Evolutionary conservation across 2,888 invertebrate species (phyloP), one percentile per base, ranked within the genome.

Genomic region (Drosophila differens): DNA sequence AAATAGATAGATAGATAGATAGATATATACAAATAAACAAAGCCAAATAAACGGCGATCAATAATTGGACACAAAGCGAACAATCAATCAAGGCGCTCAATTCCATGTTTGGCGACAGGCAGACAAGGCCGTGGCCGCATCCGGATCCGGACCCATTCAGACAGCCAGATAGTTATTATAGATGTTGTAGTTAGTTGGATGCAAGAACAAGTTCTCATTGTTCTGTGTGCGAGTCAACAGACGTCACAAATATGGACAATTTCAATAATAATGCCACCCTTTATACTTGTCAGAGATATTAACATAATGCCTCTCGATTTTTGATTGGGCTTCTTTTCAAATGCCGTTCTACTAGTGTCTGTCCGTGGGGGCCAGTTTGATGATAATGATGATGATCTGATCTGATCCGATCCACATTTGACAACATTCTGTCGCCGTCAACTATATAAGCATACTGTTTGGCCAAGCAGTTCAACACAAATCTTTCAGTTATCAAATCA

Each of bases 141-240:
- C 35, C 28, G 12, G 12, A 52, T 9, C 19, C 39, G 25, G 14
- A 39, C 32, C 9, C 22, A 35, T 14, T 19, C 25, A 28, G 25
- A 14, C 32, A 37, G 30, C 25, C 51, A 25, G 16, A 19, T 16
- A 25, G 16, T 35, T 19, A 37, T 51, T 28, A 4, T 5, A 22
- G 37, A 12, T 35, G 28, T 63, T 35, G 28, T 60, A 14, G 52
- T 33, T 41, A 28, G 51, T n/a, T 52, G 7, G 33, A 25, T 52
- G 55, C 57, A 76, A 90, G 88, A 85, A 87, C 85, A 74, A 82
- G 85, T 84, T 89, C 85, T 89, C 77, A 89, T 85, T 85, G 90
- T 84, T 79, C 76, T 16, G n/a, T 39, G 3, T 28, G 52, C 0
- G 61, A 57, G 53, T 63, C 53, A 74, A 60, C 35, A 49, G 57